Percentiles rank a stretch among this genome's conserved stretches.
phyloP scores from a whole-genome alignment of 2,113 vertebrate genomes.

The Oenanthe oenanthe region DNA sequence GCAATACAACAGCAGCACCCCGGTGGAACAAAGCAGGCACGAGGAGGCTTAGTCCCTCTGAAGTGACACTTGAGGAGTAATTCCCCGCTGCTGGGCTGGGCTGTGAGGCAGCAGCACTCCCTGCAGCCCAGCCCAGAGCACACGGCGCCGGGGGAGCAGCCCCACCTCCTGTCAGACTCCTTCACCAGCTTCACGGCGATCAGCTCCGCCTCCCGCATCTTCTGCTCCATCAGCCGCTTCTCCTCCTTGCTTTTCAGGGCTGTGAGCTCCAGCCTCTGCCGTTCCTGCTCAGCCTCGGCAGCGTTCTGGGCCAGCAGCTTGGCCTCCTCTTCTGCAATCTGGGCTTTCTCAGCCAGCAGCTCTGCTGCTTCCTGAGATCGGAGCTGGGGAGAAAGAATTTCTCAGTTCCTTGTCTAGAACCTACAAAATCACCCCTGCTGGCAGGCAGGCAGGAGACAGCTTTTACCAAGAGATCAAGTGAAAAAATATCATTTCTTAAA shows the following conservation, averaged over 20 bases:
- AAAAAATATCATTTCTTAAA: not conserved
- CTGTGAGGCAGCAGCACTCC: not conserved
- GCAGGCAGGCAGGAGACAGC: not conserved
- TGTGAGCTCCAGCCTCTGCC: conserved; percentile 87
- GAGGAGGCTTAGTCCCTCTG: not conserved
- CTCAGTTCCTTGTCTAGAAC: not conserved
- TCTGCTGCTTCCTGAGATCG: conserved; percentile 91
- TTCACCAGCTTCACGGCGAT: conserved; percentile 91
- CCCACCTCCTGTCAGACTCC: conserved; percentile 89
- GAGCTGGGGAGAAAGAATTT: conserved; percentile 66
- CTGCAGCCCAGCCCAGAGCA: not conserved
- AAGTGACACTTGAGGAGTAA: not conserved
- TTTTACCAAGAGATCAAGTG: not conserved
- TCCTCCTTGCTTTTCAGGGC: conserved; percentile 92
- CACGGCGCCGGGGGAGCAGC: not conserved
- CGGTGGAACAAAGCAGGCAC: not conserved
- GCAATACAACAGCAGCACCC: not conserved
- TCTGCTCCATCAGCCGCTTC: conserved; percentile 92
- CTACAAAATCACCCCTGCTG: not conserved
- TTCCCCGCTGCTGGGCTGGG: not conserved
- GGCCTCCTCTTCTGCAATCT: conserved; percentile 92
- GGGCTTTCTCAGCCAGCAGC: conserved; percentile 91
- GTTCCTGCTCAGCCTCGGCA: conserved; percentile 90
- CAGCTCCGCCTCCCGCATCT: conserved; percentile 91
- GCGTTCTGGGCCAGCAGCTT: conserved; percentile 92